Evolutionary conservation across 2,113 vertebrate genomes (phyloP), one percentile per base, ranked within the genome.

Genomic region (Gorsachius goisagi): DNA sequence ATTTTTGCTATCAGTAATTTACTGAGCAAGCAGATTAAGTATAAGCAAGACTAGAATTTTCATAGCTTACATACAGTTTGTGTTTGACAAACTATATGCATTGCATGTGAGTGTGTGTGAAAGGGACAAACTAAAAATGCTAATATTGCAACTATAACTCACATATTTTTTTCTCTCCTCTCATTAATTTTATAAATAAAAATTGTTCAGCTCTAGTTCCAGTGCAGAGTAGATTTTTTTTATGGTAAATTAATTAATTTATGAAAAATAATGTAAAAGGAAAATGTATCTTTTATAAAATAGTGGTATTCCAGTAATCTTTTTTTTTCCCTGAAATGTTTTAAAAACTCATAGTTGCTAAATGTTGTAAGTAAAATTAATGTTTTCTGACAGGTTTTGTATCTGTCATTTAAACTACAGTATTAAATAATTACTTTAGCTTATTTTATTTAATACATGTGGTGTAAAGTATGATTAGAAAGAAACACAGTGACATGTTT

Each of bases 141-240:
- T 86, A 93, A 44, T 79, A 90, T 74, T 67, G 53, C 52, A 64
- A 5, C 26, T 56, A 3, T 45, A 85, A 56, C n/a, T 63, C 8
- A 50, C 26, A 59, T 91, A 77, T 60, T 56, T 5, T 96, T 95
- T 95, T 73, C 30, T 79, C 85, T 87, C 45, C 37, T 28, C 5
- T 93, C 49, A 60, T 74, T 89, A 93, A 72, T 52, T 84, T 71
- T 89, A 56, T 66, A 96, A 78, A 93, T 68, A 85, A 33, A 83
- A 44, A 23, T 13, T 84, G 20, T 76, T 67, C 10, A n/a, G 8
- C 88, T 95, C 60, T 52, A 55, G 28, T 91, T 92, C 69, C 41
- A 72, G 8, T 89, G 45, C 8, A 37, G 15, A 78, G 11, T 26
- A 90, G 28, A 86, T 33, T 35, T 53, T 74, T 69, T 83, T 71